Percentiles rank a stretch among this genome's conserved stretches.
Evolutionary conservation across 2,113 vertebrate genomes (phyloP).

Genomic region (Plectropomus leopardus): DNA sequence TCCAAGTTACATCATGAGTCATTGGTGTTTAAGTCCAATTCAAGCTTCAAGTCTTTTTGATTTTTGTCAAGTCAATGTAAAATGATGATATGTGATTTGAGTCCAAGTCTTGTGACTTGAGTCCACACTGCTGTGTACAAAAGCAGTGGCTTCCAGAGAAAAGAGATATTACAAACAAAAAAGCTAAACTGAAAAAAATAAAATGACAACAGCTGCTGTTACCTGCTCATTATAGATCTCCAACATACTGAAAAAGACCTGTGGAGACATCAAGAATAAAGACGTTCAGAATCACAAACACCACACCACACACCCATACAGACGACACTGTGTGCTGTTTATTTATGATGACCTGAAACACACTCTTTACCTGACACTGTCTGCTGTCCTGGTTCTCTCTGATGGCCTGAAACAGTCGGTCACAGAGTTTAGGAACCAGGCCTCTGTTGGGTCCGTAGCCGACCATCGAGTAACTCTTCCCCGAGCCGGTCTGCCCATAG

Average conservation of each 20-base stretch:
- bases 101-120: no score
- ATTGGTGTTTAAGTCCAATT: no score
- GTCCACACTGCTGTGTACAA: no score
- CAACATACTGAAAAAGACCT: conserved; percentile 93
- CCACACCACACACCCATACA: neutral
- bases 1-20: no score
- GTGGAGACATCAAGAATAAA: conserved; percentile 24
- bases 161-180: neutral
- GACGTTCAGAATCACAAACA: neutral
- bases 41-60: no score
- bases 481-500: conserved; percentile 89
- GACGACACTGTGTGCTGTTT: neutral
- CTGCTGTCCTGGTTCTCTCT: conserved; percentile 80
- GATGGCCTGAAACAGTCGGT: conserved; percentile 87
- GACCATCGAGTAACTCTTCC: conserved; percentile 91
- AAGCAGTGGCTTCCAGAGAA: neutral
- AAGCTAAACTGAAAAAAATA: neutral
- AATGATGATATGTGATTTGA: no score
- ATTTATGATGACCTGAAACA: neutral
- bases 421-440: conserved; percentile 86
- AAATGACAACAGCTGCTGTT: conserved; percentile 33
- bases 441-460: conserved; percentile 89
- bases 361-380: conserved; percentile 84
- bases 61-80: no score
- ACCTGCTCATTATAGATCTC: conserved; percentile 94